Conservation (phyloP, 2,888 invertebrate genomes). For the Autographa pulchrina region DNA sequence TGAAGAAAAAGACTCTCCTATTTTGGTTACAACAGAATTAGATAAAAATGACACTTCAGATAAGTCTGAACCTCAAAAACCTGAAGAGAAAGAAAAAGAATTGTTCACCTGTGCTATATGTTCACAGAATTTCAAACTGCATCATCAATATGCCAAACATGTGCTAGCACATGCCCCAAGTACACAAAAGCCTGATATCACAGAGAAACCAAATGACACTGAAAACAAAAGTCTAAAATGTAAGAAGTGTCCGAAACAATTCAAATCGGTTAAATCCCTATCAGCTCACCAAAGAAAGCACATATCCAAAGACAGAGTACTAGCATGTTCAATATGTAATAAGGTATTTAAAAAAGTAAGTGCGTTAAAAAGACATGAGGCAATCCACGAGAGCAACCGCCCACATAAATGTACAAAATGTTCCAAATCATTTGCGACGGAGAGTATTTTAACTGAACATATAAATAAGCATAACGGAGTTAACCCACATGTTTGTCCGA, state of each 20-base stretch:
- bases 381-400: conserved; percentile 76
- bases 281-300: conserved; percentile 83
- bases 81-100: conserved; percentile 54
- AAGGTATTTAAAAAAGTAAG: conserved; percentile 83
- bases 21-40: conserved; percentile 56
- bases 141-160: conserved; percentile 68
- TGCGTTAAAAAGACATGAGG: conserved; percentile 84
- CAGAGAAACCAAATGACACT: conserved; percentile 32
- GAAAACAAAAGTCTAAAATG: conserved; percentile 63
- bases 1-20: too few species aligned
- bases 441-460: conserved; percentile 74
- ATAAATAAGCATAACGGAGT: conserved; percentile 78
- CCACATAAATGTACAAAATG: conserved; percentile 80
- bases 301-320: conserved; percentile 73
- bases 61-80: conserved; percentile 30
- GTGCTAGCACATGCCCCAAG: conserved; percentile 57
- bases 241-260: conserved; percentile 70
- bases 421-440: conserved; percentile 74
- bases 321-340: conserved; percentile 77
- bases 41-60: not conserved
- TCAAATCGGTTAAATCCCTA: conserved; percentile 76
- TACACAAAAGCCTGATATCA: conserved; percentile 22
- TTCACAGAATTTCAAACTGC: conserved; percentile 62
- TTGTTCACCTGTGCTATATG: conserved; percentile 68
- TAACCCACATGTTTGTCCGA: conserved; percentile 75